Percentiles rank a stretch among this genome's conserved stretches.
These are phyloP conservation scores for Eudyptes chrysolophus DNA, from an alignment of 2,113 vertebrate genomes.

Conservation along the genomic window DNA sequence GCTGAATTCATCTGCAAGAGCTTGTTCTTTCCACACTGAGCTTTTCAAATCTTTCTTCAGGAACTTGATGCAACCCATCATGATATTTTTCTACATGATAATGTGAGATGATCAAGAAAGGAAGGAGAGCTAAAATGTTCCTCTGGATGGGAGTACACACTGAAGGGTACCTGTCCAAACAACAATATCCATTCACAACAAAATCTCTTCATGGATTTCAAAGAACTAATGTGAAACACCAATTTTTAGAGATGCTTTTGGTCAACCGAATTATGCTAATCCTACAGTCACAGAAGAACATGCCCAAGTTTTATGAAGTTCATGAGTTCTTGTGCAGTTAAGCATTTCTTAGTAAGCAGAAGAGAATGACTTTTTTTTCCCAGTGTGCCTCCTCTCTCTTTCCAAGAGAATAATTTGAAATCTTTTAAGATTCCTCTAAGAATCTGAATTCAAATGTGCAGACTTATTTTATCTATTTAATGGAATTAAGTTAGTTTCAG, in stretches of 20 bases:
- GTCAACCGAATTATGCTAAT: background rate
- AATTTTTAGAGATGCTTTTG: background rate
- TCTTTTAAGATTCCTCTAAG: background rate
- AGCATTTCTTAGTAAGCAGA: background rate
- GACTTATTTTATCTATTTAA: background rate
- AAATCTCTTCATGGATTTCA: background rate
- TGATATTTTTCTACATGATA: background rate
- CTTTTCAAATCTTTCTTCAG: background rate
- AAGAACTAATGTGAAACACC: background rate
- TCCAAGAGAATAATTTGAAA: background rate
- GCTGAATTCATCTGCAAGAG: background rate
- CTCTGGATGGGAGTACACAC: background rate
- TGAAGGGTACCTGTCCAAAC: background rate
- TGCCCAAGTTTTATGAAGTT: background rate
- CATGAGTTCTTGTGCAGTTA: background rate
- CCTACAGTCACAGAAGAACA: background rate
- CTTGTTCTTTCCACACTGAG: background rate
- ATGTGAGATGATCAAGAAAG: background rate
- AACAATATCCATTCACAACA: background rate
- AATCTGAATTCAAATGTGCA: background rate
- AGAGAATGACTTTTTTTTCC: background rate
- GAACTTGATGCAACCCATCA: rapidly evolving
- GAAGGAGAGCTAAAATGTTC: background rate
- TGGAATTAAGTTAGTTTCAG: background rate
- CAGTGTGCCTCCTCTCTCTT: rapidly evolving